These are phyloP conservation scores for Poeciliopsis prolifica DNA, from an alignment of 2,113 vertebrate genomes.

Conservation along the genomic window DNA sequence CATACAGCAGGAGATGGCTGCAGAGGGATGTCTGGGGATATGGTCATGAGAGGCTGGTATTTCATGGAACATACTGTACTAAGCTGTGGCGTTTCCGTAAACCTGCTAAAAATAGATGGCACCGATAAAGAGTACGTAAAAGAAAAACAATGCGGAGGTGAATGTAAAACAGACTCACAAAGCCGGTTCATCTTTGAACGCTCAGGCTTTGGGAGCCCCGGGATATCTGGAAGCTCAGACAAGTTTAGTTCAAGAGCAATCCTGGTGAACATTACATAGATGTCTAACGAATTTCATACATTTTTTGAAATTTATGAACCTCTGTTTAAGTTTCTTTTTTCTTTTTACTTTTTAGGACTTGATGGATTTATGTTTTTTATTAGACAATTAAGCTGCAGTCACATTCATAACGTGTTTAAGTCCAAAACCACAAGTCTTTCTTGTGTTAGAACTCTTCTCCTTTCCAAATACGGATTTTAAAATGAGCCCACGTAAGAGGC, in stretches of 20 bases:
- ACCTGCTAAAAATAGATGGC: slow-evolving; percentile 74
- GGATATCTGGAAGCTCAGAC: slow-evolving; percentile 33
- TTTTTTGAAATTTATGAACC: slow-evolving; percentile 22
- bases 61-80: slow-evolving; percentile 73
- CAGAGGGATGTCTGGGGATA: slow-evolving; percentile 50
- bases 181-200: slow-evolving; percentile 48
- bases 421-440: slow-evolving; percentile 17
- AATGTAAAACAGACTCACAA: slow-evolving; percentile 45
- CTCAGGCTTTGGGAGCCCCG: slow-evolving; percentile 17
- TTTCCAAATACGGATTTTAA: neutral
- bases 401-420: neutral
- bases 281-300: no score
- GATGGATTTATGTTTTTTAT: slow-evolving; percentile 41
- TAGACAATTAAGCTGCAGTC: neutral
- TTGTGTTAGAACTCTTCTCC: neutral
- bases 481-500: neutral
- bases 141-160: slow-evolving; percentile 35
- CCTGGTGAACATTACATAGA: neutral
- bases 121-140: slow-evolving; percentile 59
- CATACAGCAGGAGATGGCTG: slow-evolving; percentile 26
- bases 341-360: slow-evolving; percentile 3
- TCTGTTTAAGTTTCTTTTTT: neutral
- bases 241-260: slow-evolving; percentile 27
- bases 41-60: slow-evolving; percentile 55
- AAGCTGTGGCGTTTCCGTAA: slow-evolving; percentile 56